Evolutionary conservation across 1,140 invertebrate genomes (phyloP), one percentile per base, ranked within the genome.

Genomic region (Popillia japonica): DNA sequence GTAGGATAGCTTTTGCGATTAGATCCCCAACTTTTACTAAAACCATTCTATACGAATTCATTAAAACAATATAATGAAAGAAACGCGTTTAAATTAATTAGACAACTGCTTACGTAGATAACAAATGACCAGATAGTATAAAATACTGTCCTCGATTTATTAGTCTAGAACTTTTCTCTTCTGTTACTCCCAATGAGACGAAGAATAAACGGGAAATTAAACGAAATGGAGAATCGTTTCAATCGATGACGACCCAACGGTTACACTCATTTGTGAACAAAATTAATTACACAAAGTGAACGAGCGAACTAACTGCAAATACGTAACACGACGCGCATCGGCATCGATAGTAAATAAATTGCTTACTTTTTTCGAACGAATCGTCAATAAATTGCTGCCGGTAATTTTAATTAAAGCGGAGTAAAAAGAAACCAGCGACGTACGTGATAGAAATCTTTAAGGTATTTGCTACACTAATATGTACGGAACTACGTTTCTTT

Each of bases 291-390:
- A 55, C 48, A 55, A 55, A 55, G 48, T 55, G 48, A 17, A 55
- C 17, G 2, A 55, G 14, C 48, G 10, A 6, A n/a, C 2, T 55
- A 17, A 3, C 14, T 55, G 48, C 48, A 55, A 34, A 55, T 55
- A 55, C n/a, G 48, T 55, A 55, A 55, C 14, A 2, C 48, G 48
- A 17, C 48, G 48, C 14, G 48, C 48, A 55, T 44, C 42, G 42
- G 42, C 42, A 44, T 55, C 48, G 48, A 55, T 55, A n/a, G 48
- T 55, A 55, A 55, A 55, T 55, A 55, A 55, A 55, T 55, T 55
- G 48, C 48, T 6, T 14, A 55, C 48, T 55, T n/a, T 55, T 55
- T 55, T 55, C 27, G 27, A 55, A 17, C 48, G 48, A 55, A 55
- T 55, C 48, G 48, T n/a, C 48, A 17, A 17, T 55, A 55, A 55